A percentile compares a stretch with the other conserved stretches of the same genome.
phyloP scores from a whole-genome alignment of 2,113 vertebrate species.

The Speoplatyrhinus poulsoni region DNA sequence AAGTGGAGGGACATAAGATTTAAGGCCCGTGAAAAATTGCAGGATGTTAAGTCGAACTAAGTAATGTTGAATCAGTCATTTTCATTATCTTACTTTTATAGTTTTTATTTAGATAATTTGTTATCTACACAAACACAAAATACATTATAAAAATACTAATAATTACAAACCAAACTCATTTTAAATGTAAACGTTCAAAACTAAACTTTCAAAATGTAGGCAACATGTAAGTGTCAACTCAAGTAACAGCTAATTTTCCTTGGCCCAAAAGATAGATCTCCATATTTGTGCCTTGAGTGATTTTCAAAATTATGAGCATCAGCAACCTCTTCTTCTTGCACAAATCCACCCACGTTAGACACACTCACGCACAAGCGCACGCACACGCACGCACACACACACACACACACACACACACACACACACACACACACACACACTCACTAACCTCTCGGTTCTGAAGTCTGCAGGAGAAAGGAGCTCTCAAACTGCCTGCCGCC shows the following conservation, averaged over 20 bases:
- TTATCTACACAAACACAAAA: too few species aligned
- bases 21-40: slow-evolving; percentile 1
- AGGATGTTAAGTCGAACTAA: slow-evolving; percentile 9
- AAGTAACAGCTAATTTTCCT: too few species aligned
- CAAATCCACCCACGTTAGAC: slow-evolving; percentile 45
- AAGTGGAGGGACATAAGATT: neutral
- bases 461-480: slow-evolving; percentile 50
- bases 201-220: too few species aligned
- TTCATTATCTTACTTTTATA: neutral
- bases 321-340: slow-evolving; percentile 50
- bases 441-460: slow-evolving; percentile 54
- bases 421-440: slow-evolving; percentile 47
- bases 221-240: too few species aligned
- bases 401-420: slow-evolving; percentile 26
- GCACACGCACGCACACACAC: slow-evolving; percentile 15
- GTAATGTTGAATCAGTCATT: slow-evolving; percentile 14
- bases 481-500: slow-evolving; percentile 71
- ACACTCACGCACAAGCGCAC: slow-evolving; percentile 13
- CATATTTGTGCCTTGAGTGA: slow-evolving; percentile 41
- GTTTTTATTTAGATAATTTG: too few species aligned
- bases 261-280: too few species aligned
- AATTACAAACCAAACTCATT: too few species aligned
- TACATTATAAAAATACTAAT: too few species aligned
- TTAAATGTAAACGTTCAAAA: too few species aligned
- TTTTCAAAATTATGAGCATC: slow-evolving; percentile 58